phyloP scores from a whole-genome alignment of 2,113 vertebrate genomes.

The Chlorodrepanis virens region DNA sequence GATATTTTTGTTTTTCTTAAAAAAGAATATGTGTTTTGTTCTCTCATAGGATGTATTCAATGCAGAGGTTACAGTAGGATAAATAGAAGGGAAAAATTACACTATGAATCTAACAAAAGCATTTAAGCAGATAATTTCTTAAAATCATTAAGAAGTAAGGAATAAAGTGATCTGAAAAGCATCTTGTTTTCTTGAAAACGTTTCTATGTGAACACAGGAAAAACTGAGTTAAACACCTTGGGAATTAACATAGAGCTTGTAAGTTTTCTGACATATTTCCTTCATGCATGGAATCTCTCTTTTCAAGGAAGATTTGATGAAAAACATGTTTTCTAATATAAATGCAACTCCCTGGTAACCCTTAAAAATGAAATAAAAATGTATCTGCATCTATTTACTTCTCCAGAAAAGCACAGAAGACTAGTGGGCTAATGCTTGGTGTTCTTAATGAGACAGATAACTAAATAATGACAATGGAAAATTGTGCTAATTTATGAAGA shows the following conservation, averaged over 20 bases:
- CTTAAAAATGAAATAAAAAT: not conserved
- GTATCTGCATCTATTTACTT: not conserved
- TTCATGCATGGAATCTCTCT: not conserved
- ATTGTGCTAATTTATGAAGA: not conserved
- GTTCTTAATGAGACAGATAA: not conserved
- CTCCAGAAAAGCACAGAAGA: not conserved
- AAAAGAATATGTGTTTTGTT: not conserved
- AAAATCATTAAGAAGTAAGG: not conserved
- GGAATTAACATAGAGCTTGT: not conserved
- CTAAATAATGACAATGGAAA: not conserved
- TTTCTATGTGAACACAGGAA: not conserved
- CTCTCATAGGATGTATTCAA: not conserved
- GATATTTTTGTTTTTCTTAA: not conserved
- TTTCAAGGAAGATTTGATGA: not conserved
- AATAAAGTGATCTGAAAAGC: not conserved
- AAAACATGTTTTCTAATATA: not conserved
- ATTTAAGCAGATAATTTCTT: not conserved
- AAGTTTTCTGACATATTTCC: not conserved
- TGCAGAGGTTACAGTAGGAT: not conserved
- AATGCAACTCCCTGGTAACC: not conserved
- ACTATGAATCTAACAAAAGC: not conserved
- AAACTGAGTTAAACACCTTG: not conserved
- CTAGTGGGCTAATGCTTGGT: not conserved
- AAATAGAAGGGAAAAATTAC: not conserved
- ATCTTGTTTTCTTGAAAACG: not conserved